Base-by-base conservation (phyloP, 1,140 invertebrate species). In the Melipona quadrifasciata region DNA sequence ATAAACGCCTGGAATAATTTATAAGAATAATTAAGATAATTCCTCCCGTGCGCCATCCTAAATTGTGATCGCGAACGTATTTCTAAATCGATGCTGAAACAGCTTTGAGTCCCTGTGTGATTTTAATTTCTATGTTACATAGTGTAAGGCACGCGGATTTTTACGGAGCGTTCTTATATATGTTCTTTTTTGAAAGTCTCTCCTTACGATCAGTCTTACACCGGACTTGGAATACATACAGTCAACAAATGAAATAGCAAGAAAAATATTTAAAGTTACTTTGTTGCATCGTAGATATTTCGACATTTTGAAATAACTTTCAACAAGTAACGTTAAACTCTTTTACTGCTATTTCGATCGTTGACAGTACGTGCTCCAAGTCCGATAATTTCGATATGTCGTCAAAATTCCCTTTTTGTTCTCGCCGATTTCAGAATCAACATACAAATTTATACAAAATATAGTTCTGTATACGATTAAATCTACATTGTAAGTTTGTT, bases 91-190 rank as follows among this genome's bases (percentile, higher is more conserved):
- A 27, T 31, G 27, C 19, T 61, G 24, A 5, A 24, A 73, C 39
- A 6, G 67, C 16, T 6, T 21, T 24, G 39, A 34, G 68, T 68
- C 61, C 39, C 12, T 80, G 19, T 75, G 53, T 51, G 64, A 47
- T 31, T 77, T 39, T 57, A 64, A 78, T 27, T 71, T 77, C 27
- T 58, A 34, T 34, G 16, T 74, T 16, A 31, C 24, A 57, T 24
- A 31, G 82, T 84, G 82, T 91, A 92, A 92, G 90, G 91, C 90
- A 92, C 90, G 58, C 85, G 61, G 34, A 58, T 71, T 71, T 68
- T 27, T 72, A 14, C 47, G 70, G 34, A 85, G 16, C 83, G 57
- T 65, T 85, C 24, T 65, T 65, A 27, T 39, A 16, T 64, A 27
- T 73, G 34, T 82, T 47, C 39, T 39, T 72, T 84, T 68, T 71